phyloP scores from a whole-genome alignment of 2,113 vertebrate genomes.

The Tauraco erythrolophus region DNA sequence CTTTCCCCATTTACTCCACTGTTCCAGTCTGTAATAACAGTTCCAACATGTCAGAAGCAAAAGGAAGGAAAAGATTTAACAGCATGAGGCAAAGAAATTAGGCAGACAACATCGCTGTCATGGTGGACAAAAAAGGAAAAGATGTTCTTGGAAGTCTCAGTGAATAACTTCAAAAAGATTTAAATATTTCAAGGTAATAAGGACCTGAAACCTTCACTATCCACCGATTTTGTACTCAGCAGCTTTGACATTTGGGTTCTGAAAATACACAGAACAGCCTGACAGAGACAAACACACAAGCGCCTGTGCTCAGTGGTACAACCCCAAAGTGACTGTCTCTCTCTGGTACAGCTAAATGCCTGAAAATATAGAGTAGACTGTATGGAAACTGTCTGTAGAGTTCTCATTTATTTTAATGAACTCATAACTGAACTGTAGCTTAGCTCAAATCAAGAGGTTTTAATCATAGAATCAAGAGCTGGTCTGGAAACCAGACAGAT shows the following conservation, averaged over 20 bases:
- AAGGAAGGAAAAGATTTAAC: background rate
- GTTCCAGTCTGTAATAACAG: background rate
- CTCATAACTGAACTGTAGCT: background rate
- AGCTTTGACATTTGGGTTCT: background rate
- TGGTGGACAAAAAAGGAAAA: background rate
- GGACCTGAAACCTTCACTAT: background rate
- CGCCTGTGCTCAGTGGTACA: background rate
- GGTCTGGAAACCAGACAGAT: background rate
- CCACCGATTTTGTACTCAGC: background rate
- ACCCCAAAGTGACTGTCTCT: background rate
- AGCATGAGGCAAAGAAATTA: background rate
- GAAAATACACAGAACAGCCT: background rate
- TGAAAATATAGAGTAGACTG: background rate
- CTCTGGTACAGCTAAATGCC: background rate
- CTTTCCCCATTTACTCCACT: rapidly evolving
- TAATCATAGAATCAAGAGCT: background rate
- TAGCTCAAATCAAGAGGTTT: background rate
- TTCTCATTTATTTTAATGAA: background rate
- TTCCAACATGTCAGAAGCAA: background rate
- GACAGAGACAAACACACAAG: background rate
- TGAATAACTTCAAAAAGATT: background rate
- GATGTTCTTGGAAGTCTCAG: background rate
- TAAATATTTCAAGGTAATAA: background rate
- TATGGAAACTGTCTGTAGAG: background rate
- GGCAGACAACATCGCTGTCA: background rate